phyloP scores from a whole-genome alignment of 2,888 invertebrate genomes.

The Hemistola chrysoprasaria region DNA sequence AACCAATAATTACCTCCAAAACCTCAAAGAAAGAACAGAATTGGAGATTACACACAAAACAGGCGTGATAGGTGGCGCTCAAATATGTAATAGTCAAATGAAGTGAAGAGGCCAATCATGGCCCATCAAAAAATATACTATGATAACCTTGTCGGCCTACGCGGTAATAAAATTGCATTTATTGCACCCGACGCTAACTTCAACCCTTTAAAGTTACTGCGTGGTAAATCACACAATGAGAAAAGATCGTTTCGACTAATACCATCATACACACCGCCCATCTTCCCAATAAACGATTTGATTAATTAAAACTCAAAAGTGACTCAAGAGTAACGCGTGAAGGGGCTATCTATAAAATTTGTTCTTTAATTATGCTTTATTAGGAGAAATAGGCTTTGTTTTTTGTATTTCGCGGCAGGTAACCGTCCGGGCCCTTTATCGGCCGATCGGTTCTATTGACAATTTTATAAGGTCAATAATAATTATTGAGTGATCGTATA shows the following conservation, averaged over 20 bases:
- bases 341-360: conserved; percentile 69
- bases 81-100: conserved; percentile 38
- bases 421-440: conserved; percentile 63
- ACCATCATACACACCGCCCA: conserved; percentile 53
- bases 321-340: conserved; percentile 59
- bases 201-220: conserved; percentile 50
- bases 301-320: conserved; percentile 66
- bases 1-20: no score
- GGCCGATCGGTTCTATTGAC: conserved; percentile 69
- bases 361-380: conserved; percentile 77
- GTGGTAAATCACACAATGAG: conserved; percentile 65
- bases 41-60: conserved; percentile 26
- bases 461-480: conserved; percentile 79
- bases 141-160: conserved; percentile 32
- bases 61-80: conserved; percentile 47
- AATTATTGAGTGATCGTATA: conserved; percentile 75
- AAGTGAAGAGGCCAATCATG: conserved; percentile 40
- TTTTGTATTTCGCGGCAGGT: conserved; percentile 50
- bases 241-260: conserved; percentile 52
- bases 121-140: conserved; percentile 37
- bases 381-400: conserved; percentile 74
- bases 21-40: no score
- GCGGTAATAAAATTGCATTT: conserved; percentile 51
- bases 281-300: conserved; percentile 58
- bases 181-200: conserved; percentile 58